These are phyloP conservation scores for Spilogale gracilis DNA, from an alignment of 2,113 vertebrate genomes.

Conservation along the genomic window DNA sequence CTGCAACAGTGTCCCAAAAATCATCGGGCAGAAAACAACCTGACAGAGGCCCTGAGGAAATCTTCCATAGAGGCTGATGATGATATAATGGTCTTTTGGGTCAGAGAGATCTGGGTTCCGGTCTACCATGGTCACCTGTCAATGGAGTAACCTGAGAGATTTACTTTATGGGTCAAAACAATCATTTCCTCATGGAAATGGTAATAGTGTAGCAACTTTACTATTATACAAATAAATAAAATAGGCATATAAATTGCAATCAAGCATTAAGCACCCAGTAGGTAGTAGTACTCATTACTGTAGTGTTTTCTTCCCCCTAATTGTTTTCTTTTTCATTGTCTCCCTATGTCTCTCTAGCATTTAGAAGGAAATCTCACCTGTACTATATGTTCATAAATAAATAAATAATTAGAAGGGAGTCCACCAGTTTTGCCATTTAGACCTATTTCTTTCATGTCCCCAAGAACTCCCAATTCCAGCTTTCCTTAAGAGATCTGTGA, in stretches of 20 bases:
- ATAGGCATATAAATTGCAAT: background rate
- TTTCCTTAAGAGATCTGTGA: background rate
- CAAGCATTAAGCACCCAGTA: background rate
- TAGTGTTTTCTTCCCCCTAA: background rate
- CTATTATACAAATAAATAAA: background rate
- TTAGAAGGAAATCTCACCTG: background rate
- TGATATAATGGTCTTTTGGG: background rate
- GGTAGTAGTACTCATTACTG: background rate
- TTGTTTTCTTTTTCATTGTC: background rate
- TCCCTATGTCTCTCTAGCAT: background rate
- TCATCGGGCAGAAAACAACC: background rate
- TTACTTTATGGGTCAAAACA: background rate
- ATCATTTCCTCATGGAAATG: background rate
- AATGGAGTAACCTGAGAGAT: background rate
- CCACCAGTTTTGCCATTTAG: background rate
- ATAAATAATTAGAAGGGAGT: background rate
- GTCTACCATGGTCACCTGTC: background rate
- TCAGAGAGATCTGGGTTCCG: background rate
- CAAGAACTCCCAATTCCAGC: background rate
- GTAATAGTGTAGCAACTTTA: background rate
- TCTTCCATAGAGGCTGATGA: background rate
- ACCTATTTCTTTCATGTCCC: background rate
- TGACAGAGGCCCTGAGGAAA: background rate
- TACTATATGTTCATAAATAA: too few species aligned
- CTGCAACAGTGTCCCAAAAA: background rate